Conservation (phyloP, 2,113 vertebrate species). For the Grallaria varia region DNA sequence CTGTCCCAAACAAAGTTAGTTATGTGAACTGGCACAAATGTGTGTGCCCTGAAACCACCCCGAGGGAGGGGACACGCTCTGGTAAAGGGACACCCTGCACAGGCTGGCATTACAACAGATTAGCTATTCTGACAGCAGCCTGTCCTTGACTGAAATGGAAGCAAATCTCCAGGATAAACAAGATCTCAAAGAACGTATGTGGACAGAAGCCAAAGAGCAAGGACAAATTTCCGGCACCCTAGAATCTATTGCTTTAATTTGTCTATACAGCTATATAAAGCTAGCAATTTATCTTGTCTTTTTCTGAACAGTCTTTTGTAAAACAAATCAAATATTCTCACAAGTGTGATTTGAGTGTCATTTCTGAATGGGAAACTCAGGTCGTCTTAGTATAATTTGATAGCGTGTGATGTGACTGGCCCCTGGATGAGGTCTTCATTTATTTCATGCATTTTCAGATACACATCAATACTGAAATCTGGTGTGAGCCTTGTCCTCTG, state of each 20-base stretch:
- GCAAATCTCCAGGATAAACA: background rate
- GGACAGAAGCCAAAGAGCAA: slow-evolving; percentile 5
- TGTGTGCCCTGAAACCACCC: background rate
- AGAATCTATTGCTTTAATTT: slow-evolving; percentile 13
- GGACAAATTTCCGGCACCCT: background rate
- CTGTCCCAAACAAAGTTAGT: background rate
- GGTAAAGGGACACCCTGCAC: background rate
- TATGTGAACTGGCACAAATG: accelerated
- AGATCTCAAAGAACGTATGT: background rate
- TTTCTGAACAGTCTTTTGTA: background rate
- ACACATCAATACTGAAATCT: background rate
- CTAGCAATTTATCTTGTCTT: background rate
- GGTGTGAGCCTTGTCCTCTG: background rate
- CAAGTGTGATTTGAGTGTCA: background rate
- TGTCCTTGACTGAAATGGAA: background rate
- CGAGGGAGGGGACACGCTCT: background rate
- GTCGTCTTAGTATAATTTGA: background rate
- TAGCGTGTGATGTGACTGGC: background rate
- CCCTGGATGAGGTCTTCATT: slow-evolving; percentile 8
- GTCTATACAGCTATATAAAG: background rate
- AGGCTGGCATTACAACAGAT: background rate
- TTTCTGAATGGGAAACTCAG: slow-evolving; percentile 7
- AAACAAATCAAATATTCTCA: slow-evolving; percentile 12
- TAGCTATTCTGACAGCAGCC: background rate
- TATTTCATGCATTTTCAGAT: background rate